Evolutionary conservation across 2,797 vertebrate genomes (phyloP).

Genomic region (Smutsia gigantea): DNA sequence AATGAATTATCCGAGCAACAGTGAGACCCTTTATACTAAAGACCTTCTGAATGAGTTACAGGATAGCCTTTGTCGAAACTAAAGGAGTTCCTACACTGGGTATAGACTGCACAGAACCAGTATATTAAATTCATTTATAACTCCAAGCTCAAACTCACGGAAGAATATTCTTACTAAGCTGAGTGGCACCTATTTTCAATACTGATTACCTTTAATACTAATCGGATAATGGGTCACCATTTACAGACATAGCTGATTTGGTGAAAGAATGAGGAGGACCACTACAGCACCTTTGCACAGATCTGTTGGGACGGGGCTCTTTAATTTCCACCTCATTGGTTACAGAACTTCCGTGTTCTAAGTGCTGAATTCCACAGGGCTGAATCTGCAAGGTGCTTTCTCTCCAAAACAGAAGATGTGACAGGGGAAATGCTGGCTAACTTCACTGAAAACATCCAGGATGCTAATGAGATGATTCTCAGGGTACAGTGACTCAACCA

Average conservation of each 20-base stretch:
- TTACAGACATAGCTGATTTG: neutral
- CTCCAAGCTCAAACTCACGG: neutral
- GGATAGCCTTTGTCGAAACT: neutral
- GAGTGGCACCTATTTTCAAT: neutral
- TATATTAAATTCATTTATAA: slow-evolving; percentile 4
- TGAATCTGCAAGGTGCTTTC: neutral
- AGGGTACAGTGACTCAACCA: neutral
- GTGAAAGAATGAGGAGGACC: neutral
- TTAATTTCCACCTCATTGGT: neutral
- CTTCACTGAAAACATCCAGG: neutral
- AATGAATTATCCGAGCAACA: neutral
- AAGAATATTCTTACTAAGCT: neutral
- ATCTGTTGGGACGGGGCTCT: neutral
- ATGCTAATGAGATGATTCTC: neutral
- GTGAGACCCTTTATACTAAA: neutral
- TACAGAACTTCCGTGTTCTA: neutral
- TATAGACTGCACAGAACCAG: neutral
- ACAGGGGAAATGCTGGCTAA: neutral
- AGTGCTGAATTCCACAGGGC: neutral
- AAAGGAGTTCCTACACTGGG: neutral
- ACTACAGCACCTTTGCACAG: neutral
- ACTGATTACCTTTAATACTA: neutral
- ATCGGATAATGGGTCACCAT: neutral
- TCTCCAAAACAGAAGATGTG: neutral
- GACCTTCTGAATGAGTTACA: neutral